A percentile compares a stretch with the other conserved stretches of the same genome.
Conservation (phyloP, 1,140 invertebrate genomes). For the Asbolus verrucosus region DNA sequence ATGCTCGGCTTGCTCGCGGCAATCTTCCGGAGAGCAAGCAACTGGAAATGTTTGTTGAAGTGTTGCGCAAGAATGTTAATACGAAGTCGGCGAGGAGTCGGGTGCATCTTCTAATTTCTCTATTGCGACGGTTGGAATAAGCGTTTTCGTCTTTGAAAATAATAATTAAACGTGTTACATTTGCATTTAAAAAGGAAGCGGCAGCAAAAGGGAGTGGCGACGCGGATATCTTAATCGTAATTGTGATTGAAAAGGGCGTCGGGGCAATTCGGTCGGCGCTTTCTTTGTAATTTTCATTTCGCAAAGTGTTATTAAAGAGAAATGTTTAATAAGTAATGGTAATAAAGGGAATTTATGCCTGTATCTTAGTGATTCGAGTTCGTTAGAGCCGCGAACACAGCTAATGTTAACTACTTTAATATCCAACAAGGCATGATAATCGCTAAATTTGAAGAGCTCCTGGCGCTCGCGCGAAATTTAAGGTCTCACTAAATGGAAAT, state of each 20-base stretch:
- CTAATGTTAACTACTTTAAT: slow-evolving; percentile 53
- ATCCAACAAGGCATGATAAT: slow-evolving; percentile 53
- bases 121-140: too few relatives aligned
- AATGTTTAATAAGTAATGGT: slow-evolving; percentile 36
- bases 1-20: slow-evolving; percentile 20
- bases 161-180: slow-evolving; percentile 28
- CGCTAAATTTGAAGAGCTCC: slow-evolving; percentile 52
- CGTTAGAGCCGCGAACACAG: slow-evolving; percentile 36
- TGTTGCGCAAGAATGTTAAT: slow-evolving; percentile 36
- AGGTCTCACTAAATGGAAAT: slow-evolving; percentile 52
- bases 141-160: slow-evolving; percentile 14
- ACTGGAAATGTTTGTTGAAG: slow-evolving; percentile 30
- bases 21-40: slow-evolving; percentile 20
- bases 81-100: neutral
- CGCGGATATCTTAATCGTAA: slow-evolving; percentile 34
- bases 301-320: slow-evolving; percentile 26
- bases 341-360: slow-evolving; percentile 33
- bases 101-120: slow-evolving; percentile 2
- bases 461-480: slow-evolving; percentile 37
- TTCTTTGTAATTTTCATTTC: slow-evolving; percentile 37
- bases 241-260: slow-evolving; percentile 38
- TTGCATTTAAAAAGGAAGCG: neutral
- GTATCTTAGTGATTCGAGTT: slow-evolving; percentile 29
- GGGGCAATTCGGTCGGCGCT: slow-evolving; percentile 24
- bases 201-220: neutral